Base-by-base conservation (phyloP, 2,888 invertebrate genomes). In the Fragum fragum region DNA sequence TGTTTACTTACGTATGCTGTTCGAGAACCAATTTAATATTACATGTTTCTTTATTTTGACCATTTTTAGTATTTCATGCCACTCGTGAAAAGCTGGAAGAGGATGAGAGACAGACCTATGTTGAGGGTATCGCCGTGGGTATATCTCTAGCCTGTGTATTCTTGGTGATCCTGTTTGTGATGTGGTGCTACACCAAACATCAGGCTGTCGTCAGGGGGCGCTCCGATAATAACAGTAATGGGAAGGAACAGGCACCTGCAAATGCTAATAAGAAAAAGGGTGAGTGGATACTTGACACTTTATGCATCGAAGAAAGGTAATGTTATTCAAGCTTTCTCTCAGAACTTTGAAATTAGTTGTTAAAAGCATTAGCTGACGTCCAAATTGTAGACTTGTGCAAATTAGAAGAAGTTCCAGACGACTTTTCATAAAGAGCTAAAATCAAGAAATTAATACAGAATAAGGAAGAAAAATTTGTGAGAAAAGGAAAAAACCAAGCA, bases 121-220 rank as follows among this genome's bases (percentile, higher is more conserved):
- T 87, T 1, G 79, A 87, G 18, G 89, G 89, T 47, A 84, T 87
- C 26, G 83, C 86, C 0, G 89, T 89, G 9, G 87, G 87, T 9
- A 68, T 83, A 16, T 87, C 83, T 55, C 63, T 89, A 36, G 85
- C 86, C 42, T 84, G 83, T 52, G 75, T 89, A 11, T 89, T 89
- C 73, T 83, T 89, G 6, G 68, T 87, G 18, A 66, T 87, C 14
- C 76, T 89, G 1, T 74, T 89, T 26, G 66, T 87, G 28, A 79
- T 78, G 26, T 87, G 86, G 79, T 85, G 82, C 59, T 89, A 87
- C 61, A 85, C 85, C 36, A 87, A 79, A 63, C 86, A 87, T 59
- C 87, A 89, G 61, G 87, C 88, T 0, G 82, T 82, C 14, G 11
- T 59, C 36, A 69, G 76, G n/a, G 32, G 53, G 3, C 71, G 68